Evolutionary conservation across 92 coral and sea anemone species (phyloP).

Genomic region (Meandrina meandrites): DNA sequence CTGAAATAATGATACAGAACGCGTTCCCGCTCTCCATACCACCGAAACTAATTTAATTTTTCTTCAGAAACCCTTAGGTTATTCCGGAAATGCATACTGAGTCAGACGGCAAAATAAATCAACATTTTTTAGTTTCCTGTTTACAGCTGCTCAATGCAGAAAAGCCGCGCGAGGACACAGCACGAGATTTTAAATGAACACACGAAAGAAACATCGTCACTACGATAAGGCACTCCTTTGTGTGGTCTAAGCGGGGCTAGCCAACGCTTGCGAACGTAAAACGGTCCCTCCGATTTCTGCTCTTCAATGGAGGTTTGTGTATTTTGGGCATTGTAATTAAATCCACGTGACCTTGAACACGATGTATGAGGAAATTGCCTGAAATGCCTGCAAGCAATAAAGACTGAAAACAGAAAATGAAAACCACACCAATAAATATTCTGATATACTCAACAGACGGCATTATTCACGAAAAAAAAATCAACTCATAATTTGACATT

Average conservation of each 20-base stretch:
- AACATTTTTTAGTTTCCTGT: conserved; percentile 44
- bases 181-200: conserved; percentile 6
- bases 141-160: conserved; percentile 27
- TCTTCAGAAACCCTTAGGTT: conserved; percentile 15
- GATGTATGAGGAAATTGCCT: background rate
- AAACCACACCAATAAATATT: background rate
- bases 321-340: background rate
- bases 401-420: background rate
- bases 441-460: background rate
- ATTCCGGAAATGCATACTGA: conserved; percentile 41
- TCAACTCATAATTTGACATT: background rate
- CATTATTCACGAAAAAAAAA: background rate
- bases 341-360: background rate
- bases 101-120: conserved; percentile 38
- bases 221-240: conserved; percentile 17
- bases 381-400: conserved; percentile 13
- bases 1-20: background rate
- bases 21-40: background rate
- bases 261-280: background rate
- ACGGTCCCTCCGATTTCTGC: background rate
- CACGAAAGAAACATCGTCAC: conserved; percentile 1
- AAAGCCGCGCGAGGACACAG: conserved; percentile 33
- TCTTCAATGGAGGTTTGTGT: background rate
- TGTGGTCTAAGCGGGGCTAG: conserved; percentile 35
- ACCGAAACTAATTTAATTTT: background rate